These are phyloP conservation scores for Lycophotia porphyrea DNA, from an alignment of 2,888 invertebrate genomes.

Conservation along the genomic window DNA sequence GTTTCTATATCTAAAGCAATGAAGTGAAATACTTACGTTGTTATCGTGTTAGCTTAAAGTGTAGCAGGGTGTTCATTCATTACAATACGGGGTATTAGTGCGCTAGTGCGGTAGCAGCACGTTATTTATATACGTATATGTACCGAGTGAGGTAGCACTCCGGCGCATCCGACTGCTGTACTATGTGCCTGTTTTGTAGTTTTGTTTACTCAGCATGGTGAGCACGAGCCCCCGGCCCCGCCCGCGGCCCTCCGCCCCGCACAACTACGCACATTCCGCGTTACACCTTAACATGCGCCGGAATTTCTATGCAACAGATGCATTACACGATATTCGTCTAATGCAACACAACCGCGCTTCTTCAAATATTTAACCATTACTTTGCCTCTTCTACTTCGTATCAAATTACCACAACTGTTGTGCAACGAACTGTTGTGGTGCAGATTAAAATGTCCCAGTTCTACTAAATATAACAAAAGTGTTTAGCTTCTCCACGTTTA, in stretches of 20 bases:
- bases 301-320: slow-evolving; percentile 82
- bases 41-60: slow-evolving; percentile 31
- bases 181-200: slow-evolving; percentile 79
- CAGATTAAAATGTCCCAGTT: slow-evolving; percentile 52
- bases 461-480: slow-evolving; percentile 64
- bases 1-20: not conserved
- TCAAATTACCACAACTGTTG: slow-evolving; percentile 62
- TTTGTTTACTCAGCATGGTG: slow-evolving; percentile 86
- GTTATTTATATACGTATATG: slow-evolving; percentile 64
- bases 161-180: slow-evolving; percentile 76
- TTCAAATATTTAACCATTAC: slow-evolving; percentile 72
- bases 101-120: slow-evolving; percentile 49
- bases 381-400: slow-evolving; percentile 58
- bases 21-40: slow-evolving; percentile 10
- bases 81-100: slow-evolving; percentile 46
- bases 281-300: slow-evolving; percentile 74
- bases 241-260: slow-evolving; percentile 64
- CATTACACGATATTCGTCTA: slow-evolving; percentile 69
- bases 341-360: slow-evolving; percentile 70
- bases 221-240: slow-evolving; percentile 68
- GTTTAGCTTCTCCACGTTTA: slow-evolving; percentile 67
- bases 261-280: slow-evolving; percentile 75
- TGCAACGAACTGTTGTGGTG: slow-evolving; percentile 55
- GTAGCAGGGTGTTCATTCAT: slow-evolving; percentile 33
- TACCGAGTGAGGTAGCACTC: slow-evolving; percentile 58